Evolutionary conservation across 2,888 invertebrate genomes (phyloP).

Genomic region (Serrognathus titanus): DNA sequence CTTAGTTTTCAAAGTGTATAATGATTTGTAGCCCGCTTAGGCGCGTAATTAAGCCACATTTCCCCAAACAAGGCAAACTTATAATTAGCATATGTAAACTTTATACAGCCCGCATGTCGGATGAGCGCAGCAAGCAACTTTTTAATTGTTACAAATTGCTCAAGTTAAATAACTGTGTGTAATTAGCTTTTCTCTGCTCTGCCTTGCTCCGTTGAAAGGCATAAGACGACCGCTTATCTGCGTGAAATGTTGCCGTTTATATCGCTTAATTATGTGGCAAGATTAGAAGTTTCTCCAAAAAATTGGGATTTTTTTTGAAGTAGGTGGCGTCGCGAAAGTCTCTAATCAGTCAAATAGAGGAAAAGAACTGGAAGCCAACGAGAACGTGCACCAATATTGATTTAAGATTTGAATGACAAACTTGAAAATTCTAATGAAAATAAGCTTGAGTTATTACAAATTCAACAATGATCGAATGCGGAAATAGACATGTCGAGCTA

Average conservation of each 20-base stretch:
- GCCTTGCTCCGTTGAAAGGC: slow-evolving; percentile 21
- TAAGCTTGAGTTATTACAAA: too few species aligned
- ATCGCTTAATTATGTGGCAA: slow-evolving; percentile 14
- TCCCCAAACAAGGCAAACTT: slow-evolving; percentile 45
- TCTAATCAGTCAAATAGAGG: too few species aligned
- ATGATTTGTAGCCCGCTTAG: slow-evolving; percentile 30
- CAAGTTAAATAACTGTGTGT: slow-evolving; percentile 35
- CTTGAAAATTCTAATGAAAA: too few species aligned
- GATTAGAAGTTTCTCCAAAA: too few species aligned
- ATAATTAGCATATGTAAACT: slow-evolving; percentile 51
- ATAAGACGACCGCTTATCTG: slow-evolving; percentile 23
- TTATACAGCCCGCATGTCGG: slow-evolving; percentile 42
- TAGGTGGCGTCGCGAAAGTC: too few species aligned
- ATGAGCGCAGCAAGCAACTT: slow-evolving; percentile 34
- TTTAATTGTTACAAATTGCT: slow-evolving; percentile 39
- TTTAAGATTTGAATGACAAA: background rate
- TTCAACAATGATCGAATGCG: too few species aligned
- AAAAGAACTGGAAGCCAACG: background rate
- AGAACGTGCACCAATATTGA: background rate
- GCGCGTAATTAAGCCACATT: slow-evolving; percentile 45
- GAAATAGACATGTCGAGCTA: too few species aligned
- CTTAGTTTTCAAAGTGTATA: slow-evolving; percentile 14
- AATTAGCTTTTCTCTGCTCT: slow-evolving; percentile 29
- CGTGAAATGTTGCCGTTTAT: slow-evolving; percentile 17
- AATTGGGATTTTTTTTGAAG: too few species aligned